Evolutionary conservation across 2,888 invertebrate species (phyloP), one percentile per base, ranked within the genome.

Genomic region (Apeira syringaria): DNA sequence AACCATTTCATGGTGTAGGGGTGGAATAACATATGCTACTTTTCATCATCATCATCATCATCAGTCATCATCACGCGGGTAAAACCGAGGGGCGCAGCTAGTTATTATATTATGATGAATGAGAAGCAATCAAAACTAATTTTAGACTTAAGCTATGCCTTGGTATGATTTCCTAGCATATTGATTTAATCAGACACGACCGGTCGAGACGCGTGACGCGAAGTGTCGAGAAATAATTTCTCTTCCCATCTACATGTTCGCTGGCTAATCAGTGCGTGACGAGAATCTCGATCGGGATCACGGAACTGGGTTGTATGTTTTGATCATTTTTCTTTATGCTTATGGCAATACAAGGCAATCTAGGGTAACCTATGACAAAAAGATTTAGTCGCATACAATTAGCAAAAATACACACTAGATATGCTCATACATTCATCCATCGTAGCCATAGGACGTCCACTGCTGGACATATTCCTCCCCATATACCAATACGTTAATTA

Each of bases 121-220:
- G 15, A 2, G 2, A n/a, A 15, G 3, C 15, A 15, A 15, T 15
- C 3, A 15, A 15, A 15, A n/a, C n/a, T n/a, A n/a, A n/a, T n/a
- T n/a, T n/a, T n/a, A 15, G 15, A 15, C 15, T 4, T 15, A 3
- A 20, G 5, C 20, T 20, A 20, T 24, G 3, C 27, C 12, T n/a
- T 12, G 18, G 7, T 36, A 37, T 36, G 30, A 22, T 34, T 36
- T 36, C 32, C 17, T 20, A 36, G 8, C 6, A 40, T 6, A 40
- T 32, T 20, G 37, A 37, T 37, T 46, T 36, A 41, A 40, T 46
- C n/a, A 37, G 29, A 11, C 47, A 37, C 40, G 46, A 7, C 8
- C 20, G 11, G 9, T 5, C 13, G 34, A 30, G 37, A 28, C 34
- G 39, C 45, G 39, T 46, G 35, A 45, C 31, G 34, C 18, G 45